Percentiles rank a stretch among this genome's conserved stretches.
Conservation (phyloP, 2,797 vertebrate genomes). For the Sebastes oblongus region DNA sequence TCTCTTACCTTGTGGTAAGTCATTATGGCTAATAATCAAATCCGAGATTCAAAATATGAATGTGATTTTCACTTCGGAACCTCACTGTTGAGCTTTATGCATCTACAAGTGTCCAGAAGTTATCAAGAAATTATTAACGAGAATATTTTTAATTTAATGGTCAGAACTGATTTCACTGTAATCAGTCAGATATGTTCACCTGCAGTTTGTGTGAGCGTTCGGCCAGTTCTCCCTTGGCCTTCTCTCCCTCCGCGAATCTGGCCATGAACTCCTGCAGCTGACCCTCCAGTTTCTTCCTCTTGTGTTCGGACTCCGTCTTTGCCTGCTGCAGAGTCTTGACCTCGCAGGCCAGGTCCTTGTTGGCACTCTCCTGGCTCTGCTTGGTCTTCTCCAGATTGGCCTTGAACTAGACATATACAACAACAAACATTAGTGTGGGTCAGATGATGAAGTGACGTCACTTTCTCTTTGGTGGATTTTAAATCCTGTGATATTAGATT, state of each 20-base stretch:
- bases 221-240: conserved; percentile 86
- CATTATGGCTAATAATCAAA: too few relatives aligned
- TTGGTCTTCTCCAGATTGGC: conserved; percentile 97
- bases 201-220: conserved; percentile 93
- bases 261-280: conserved; percentile 93
- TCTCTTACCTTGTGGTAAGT: too few relatives aligned
- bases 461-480: neutral
- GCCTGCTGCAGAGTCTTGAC: conserved; percentile 94
- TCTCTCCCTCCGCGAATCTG: conserved; percentile 90
- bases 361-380: conserved; percentile 93
- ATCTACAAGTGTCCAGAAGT: neutral
- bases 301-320: conserved; percentile 93
- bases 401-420: conserved; percentile 85
- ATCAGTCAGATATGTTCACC: conserved; percentile 60
- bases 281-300: conserved; percentile 95
- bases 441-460: neutral
- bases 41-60: fast-evolving
- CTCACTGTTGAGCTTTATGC: neutral
- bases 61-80: too few relatives aligned
- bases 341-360: conserved; percentile 93
- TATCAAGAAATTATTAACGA: neutral
- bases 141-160: neutral
- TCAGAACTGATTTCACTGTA: neutral
- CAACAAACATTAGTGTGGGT: neutral
- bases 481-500: neutral